Evolutionary conservation across 2,888 invertebrate species (phyloP).

Genomic region (Ptychoptera contaminata): DNA sequence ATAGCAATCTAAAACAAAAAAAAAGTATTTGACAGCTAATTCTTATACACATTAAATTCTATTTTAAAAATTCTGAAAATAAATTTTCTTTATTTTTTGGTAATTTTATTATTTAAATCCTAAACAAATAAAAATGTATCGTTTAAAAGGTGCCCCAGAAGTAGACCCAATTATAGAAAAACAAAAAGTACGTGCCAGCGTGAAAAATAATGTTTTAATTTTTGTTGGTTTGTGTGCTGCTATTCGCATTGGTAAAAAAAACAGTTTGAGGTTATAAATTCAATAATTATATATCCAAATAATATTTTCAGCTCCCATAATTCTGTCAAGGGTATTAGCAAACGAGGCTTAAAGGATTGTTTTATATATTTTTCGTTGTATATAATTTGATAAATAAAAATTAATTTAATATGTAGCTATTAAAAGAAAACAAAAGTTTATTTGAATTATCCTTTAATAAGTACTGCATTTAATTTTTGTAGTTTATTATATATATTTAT

Average conservation of each 20-base stretch:
- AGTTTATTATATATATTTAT: too few species aligned
- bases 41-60: background rate
- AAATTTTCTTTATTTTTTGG: background rate
- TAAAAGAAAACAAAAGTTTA: too few species aligned
- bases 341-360: too few species aligned
- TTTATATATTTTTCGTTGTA: too few species aligned
- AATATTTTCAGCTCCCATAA: conserved; percentile 6
- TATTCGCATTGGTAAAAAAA: conserved; percentile 22
- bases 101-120: background rate
- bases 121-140: conserved; percentile 21
- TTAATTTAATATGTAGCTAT: too few species aligned
- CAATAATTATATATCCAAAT: conserved; percentile 1
- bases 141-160: conserved; percentile 21
- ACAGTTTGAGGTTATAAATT: too few species aligned
- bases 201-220: conserved; percentile 23
- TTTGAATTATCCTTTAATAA: too few species aligned
- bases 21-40: background rate
- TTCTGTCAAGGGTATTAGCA: conserved; percentile 2
- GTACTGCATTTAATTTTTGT: too few species aligned
- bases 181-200: conserved; percentile 23
- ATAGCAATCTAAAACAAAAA: background rate
- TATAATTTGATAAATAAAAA: too few species aligned
- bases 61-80: background rate
- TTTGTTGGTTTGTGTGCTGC: conserved; percentile 22
- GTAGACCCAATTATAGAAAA: conserved; percentile 28